These are phyloP conservation scores for Coelogynopora nodosa DNA, from an alignment of 2,888 invertebrate genomes.

Conservation along the genomic window DNA sequence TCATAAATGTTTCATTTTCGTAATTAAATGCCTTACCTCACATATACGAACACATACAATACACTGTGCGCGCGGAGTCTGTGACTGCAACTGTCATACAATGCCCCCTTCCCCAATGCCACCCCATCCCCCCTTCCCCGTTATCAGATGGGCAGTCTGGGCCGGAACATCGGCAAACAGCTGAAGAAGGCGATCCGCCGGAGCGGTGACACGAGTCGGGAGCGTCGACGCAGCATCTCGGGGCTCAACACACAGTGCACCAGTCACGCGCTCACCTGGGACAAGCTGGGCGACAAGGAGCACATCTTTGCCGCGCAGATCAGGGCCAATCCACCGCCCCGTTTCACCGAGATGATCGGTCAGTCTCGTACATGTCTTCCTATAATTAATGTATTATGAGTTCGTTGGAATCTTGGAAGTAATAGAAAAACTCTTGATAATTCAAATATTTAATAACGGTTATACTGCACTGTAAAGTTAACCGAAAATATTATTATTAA, in stretches of 20 bases:
- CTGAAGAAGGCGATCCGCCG: background rate
- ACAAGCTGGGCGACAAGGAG: background rate
- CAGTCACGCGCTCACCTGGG: background rate
- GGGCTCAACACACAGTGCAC: background rate
- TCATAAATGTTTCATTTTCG: too few relatives aligned
- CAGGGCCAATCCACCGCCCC: background rate
- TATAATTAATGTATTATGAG: background rate
- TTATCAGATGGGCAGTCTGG: constrained; percentile 20
- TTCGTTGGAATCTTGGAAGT: too few relatives aligned
- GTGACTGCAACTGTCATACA: too few relatives aligned
- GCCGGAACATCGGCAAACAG: background rate
- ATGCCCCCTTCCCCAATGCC: too few relatives aligned
- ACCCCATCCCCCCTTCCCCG: too few relatives aligned
- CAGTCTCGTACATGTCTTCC: background rate
- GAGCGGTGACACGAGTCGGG: background rate
- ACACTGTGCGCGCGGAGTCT: too few relatives aligned
- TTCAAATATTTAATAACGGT: too few relatives aligned
- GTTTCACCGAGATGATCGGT: constrained; percentile 5
- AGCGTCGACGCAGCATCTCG: background rate
- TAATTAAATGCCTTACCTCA: too few relatives aligned
- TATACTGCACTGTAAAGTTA: too few relatives aligned
- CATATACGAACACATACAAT: too few relatives aligned
- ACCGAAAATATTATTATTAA: too few relatives aligned
- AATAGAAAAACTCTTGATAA: too few relatives aligned
- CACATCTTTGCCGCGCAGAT: background rate